Conservation (phyloP, 2,888 invertebrate genomes). For the Cephus sareptanus region DNA sequence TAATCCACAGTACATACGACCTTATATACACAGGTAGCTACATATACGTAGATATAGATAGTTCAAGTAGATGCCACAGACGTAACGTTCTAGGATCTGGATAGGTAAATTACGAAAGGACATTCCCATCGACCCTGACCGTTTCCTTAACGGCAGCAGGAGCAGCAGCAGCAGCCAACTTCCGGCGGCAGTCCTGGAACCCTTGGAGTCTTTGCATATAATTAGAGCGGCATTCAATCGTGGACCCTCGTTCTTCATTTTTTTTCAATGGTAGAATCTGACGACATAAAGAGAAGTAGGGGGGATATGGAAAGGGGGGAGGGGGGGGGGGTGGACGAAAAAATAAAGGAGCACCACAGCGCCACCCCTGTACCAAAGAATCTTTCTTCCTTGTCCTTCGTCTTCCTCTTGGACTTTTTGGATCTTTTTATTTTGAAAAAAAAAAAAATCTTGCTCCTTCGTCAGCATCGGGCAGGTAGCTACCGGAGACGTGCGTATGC, state of each 20-base stretch:
- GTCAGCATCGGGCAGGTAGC: constrained; percentile 44
- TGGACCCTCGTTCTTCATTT: constrained; percentile 21
- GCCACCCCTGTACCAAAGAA: background rate
- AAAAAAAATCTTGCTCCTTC: constrained; percentile 33
- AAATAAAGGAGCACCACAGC: background rate
- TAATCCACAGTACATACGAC: background rate
- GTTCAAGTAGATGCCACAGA: background rate
- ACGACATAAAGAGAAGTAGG: background rate
- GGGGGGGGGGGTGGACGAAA: background rate
- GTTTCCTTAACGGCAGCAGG: background rate
- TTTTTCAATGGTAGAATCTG: constrained; percentile 20
- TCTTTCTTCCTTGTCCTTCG: background rate
- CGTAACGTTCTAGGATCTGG: background rate
- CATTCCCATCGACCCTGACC: background rate
- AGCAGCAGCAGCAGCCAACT: background rate
- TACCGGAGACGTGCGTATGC: constrained; percentile 49
- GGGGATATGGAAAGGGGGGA: background rate
- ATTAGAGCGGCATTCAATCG: constrained; percentile 63
- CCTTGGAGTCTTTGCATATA: constrained; percentile 59
- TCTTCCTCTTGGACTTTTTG: background rate
- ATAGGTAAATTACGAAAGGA: background rate
- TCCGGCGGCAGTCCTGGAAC: background rate
- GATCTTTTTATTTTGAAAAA: constrained; percentile 1
- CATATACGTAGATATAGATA: background rate
- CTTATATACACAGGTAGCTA: background rate